Conservation (phyloP, 2,888 invertebrate genomes). For the Thumatha senex region DNA sequence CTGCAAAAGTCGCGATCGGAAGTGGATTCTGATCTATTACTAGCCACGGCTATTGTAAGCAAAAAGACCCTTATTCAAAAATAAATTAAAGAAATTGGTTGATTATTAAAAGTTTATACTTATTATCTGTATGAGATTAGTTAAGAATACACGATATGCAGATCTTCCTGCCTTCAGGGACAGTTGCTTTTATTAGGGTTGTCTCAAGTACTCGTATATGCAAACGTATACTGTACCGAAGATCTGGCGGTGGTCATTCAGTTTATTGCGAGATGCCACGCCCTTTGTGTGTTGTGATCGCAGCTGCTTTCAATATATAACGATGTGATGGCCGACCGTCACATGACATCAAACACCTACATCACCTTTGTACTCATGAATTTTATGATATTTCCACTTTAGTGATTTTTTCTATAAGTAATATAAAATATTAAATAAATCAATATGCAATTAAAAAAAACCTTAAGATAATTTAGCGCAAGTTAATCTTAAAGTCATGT, state of each 20-base stretch:
- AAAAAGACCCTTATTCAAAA: too few relatives aligned
- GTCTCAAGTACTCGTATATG: conserved; percentile 16
- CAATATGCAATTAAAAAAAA: background rate
- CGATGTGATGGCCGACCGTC: conserved; percentile 25
- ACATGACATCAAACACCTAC: conserved; percentile 23
- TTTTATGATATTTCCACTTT: background rate
- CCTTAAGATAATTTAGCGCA: background rate
- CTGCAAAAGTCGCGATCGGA: too few relatives aligned
- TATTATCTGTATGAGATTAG: too few relatives aligned
- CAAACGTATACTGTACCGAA: conserved; percentile 19
- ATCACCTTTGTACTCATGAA: conserved; percentile 7
- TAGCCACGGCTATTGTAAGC: too few relatives aligned
- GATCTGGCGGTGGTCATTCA: conserved; percentile 34
- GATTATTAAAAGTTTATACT: too few relatives aligned
- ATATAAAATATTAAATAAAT: background rate
- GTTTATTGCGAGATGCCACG: conserved; percentile 38
- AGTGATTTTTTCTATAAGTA: background rate
- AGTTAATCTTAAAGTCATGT: too few relatives aligned
- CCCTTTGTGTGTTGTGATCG: conserved; percentile 39
- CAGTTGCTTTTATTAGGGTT: conserved; percentile 12
- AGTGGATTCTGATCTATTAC: too few relatives aligned
- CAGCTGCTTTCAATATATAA: conserved; percentile 29
- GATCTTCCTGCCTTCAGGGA: background rate
- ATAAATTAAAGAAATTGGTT: too few relatives aligned
- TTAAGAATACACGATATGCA: background rate